Percentiles rank a stretch among this genome's conserved stretches.
Conservation (phyloP, 2,113 vertebrate genomes). For the Osmerus mordax region DNA sequence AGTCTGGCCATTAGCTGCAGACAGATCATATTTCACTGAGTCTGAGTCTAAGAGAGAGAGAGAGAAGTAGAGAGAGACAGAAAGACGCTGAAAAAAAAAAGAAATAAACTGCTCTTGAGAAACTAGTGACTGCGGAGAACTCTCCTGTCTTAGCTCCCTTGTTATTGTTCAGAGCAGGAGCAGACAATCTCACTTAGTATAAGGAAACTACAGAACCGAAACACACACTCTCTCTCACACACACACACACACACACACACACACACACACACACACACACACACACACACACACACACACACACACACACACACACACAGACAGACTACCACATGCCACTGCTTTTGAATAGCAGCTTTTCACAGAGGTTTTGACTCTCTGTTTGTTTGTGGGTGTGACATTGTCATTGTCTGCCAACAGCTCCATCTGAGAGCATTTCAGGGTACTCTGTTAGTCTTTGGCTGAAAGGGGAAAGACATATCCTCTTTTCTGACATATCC, state of each 20-base stretch:
- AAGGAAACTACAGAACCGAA: not conserved
- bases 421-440: not conserved
- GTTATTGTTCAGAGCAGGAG: not conserved
- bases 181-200: not conserved
- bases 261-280: not conserved
- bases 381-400: not conserved
- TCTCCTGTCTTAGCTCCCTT: not conserved
- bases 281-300: not conserved
- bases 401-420: not conserved
- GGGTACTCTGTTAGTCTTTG: not conserved
- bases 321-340: not conserved
- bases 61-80: not conserved
- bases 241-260: not conserved
- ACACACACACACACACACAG: not conserved
- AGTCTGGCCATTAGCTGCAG: constrained; percentile 66
- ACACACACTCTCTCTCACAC: not conserved
- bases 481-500: too few relatives aligned
- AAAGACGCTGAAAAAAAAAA: not conserved
- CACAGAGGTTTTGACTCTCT: not conserved
- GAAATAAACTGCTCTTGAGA: not conserved
- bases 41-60: constrained; percentile 29
- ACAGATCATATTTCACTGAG: constrained; percentile 66
- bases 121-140: not conserved
- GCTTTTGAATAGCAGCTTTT: not conserved
- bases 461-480: too few relatives aligned